Percentiles rank a stretch among this genome's conserved stretches.
These are phyloP conservation scores for Ganaspis sp. DNA, from an alignment of 1,140 invertebrate genomes.

Conservation along the genomic window DNA sequence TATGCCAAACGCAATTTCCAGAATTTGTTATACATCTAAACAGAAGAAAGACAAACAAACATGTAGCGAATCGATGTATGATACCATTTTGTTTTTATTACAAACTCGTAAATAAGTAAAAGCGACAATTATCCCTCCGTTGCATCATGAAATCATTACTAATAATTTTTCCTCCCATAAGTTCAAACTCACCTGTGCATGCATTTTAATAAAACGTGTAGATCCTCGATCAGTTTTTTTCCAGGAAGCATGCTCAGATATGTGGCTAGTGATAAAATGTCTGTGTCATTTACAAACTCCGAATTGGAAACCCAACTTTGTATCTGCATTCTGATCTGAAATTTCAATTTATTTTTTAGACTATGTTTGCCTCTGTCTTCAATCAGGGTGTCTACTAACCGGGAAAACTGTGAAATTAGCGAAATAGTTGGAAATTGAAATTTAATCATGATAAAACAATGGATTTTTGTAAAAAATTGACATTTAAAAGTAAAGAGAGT, in stretches of 20 bases:
- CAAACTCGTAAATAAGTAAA: slow-evolving; percentile 48
- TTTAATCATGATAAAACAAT: no score
- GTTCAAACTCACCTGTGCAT: slow-evolving; percentile 67
- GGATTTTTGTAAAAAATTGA: no score
- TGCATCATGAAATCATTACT: slow-evolving; percentile 27
- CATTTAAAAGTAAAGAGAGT: no score
- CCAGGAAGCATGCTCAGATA: slow-evolving; percentile 71
- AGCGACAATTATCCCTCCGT: slow-evolving; percentile 53
- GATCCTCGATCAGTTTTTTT: slow-evolving; percentile 68
- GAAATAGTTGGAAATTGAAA: no score
- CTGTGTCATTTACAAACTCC: slow-evolving; percentile 66
- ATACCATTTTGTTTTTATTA: slow-evolving; percentile 63
- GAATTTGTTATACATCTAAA: slow-evolving; percentile 71
- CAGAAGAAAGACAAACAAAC: slow-evolving; percentile 51
- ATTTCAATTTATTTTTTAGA: slow-evolving; percentile 32
- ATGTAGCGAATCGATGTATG: slow-evolving; percentile 63
- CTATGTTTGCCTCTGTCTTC: not conserved
- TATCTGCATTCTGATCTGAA: slow-evolving; percentile 71
- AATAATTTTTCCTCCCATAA: not conserved
- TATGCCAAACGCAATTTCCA: slow-evolving; percentile 73
- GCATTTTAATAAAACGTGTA: slow-evolving; percentile 69
- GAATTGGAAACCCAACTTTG: slow-evolving; percentile 68
- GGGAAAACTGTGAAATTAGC: no score
- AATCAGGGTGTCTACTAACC: no score
- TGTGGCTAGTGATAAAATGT: slow-evolving; percentile 70